Base-by-base conservation (phyloP, 2,888 invertebrate genomes). In the Tricholauxania praeusta region DNA sequence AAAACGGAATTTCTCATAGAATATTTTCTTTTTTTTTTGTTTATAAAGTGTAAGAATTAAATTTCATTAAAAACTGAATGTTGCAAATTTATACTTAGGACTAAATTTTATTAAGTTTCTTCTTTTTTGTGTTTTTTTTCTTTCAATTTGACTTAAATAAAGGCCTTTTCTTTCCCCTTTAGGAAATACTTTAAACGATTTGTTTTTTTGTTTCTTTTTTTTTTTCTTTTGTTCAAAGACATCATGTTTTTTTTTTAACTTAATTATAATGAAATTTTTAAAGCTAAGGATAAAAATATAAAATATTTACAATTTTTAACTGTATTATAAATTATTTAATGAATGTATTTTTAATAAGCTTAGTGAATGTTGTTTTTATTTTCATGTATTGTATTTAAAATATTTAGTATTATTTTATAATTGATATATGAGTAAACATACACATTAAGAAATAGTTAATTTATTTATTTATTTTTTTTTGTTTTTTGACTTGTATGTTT, bases 101-200 rank as follows among this genome's bases (percentile, higher is more conserved):
- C 14, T 64, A n/a, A 28, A 47, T n/a, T 64, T 66, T 72, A 10
- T 32, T 65, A 67, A 47, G 67, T 55, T 71, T 65, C 55, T 55
- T 55, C 19, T 12, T 60, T 72, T 63, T 71, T 65, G 47, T 62
- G 48, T 28, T 12, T 60, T n/a, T 70, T 63, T 68, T 66, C 64
- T 72, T 74, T 52, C 39, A 73, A 77, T 74, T 77, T 72, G 74
- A 72, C 70, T 74, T 74, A 71, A 64, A 69, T 77, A 78, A 79
- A 79, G 78, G 78, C 77, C 53, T 74, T 78, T 72, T 72, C 73
- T 71, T 74, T 72, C 53, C 78, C 74, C 69, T 39, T 51, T 47
- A 76, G 78, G 79, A 79, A 79, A 75, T 79, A 79, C 78, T 79
- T 78, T 66, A 55, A 67, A 76, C 72, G 72, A 65, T 68, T 63